phyloP scores from a whole-genome alignment of 2,113 vertebrate species.

The human region DNA sequence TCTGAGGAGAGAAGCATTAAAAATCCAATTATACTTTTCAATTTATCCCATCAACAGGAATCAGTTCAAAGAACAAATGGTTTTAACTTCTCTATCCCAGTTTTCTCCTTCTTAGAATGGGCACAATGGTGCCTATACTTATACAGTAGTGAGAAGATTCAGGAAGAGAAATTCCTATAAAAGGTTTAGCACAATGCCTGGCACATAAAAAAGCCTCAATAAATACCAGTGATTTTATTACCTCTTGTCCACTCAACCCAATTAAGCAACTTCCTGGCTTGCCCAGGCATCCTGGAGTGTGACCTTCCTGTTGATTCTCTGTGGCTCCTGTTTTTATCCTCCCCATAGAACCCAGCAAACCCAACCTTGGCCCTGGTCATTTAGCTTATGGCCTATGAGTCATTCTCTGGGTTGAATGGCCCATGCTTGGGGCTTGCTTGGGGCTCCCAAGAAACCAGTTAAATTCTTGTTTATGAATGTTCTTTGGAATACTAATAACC shows the following conservation, averaged over 20 bases:
- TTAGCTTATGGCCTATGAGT: background rate
- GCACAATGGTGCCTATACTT: background rate
- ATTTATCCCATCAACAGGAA: background rate
- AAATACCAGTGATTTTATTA: background rate
- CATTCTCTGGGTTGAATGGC: background rate
- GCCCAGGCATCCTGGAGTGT: background rate
- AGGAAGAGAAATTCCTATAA: background rate
- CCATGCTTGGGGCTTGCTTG: background rate
- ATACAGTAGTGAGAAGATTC: background rate
- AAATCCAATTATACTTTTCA: background rate
- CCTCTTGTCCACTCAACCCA: background rate
- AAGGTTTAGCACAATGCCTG: background rate
- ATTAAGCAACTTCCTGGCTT: background rate
- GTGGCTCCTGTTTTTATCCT: background rate
- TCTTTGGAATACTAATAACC: background rate
- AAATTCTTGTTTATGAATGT: background rate
- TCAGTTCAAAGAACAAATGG: background rate
- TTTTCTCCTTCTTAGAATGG: background rate
- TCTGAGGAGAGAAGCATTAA: background rate
- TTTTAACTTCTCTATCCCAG: background rate
- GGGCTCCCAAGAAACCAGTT: background rate
- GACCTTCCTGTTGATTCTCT: background rate
- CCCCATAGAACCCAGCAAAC: background rate
- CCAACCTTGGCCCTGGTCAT: background rate
- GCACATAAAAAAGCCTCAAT: background rate